Conservation (phyloP, 2,113 vertebrate species). For the Ammospiza caudacuta region DNA sequence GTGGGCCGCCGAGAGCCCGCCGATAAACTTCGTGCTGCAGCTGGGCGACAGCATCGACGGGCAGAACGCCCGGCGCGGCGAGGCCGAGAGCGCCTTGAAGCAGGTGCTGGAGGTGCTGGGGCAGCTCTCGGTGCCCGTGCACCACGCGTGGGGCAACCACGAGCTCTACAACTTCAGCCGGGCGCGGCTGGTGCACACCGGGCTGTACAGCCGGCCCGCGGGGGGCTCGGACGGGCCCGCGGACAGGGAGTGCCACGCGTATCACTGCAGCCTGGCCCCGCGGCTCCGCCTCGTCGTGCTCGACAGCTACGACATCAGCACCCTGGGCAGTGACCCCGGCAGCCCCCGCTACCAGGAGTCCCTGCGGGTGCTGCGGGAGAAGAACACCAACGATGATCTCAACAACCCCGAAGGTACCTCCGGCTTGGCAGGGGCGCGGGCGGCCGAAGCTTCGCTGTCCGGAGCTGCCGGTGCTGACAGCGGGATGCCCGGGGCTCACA, state of each 20-base stretch:
- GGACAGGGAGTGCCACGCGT: constrained; percentile 78
- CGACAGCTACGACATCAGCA: constrained; percentile 88
- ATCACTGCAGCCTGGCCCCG: constrained; percentile 83
- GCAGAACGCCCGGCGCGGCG: constrained; percentile 73
- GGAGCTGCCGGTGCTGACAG: neutral
- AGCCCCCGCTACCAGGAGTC: constrained; percentile 75
- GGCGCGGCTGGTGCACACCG: constrained; percentile 69
- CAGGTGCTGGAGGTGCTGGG: constrained; percentile 77
- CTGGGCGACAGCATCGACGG: constrained; percentile 94
- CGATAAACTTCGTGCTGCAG: constrained; percentile 85
- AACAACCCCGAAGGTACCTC: constrained; percentile 85
- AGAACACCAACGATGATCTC: constrained; percentile 86
- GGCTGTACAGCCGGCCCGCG: constrained; percentile 76
- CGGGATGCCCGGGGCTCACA: neutral
- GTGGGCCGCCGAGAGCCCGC: constrained; percentile 74
- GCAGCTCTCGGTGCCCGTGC: constrained; percentile 72
- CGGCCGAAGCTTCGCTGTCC: neutral
- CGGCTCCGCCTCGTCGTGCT: constrained; percentile 85
- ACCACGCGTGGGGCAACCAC: constrained; percentile 95
- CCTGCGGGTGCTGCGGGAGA: constrained; percentile 75
- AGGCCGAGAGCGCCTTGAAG: constrained; percentile 77
- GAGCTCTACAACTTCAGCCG: constrained; percentile 95
- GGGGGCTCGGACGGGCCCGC: neutral
- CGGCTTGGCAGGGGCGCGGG: neutral
- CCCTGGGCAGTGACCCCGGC: constrained; percentile 81